phyloP scores from a whole-genome alignment of 1,140 invertebrate species.

The Hylyphantes graminicola region DNA sequence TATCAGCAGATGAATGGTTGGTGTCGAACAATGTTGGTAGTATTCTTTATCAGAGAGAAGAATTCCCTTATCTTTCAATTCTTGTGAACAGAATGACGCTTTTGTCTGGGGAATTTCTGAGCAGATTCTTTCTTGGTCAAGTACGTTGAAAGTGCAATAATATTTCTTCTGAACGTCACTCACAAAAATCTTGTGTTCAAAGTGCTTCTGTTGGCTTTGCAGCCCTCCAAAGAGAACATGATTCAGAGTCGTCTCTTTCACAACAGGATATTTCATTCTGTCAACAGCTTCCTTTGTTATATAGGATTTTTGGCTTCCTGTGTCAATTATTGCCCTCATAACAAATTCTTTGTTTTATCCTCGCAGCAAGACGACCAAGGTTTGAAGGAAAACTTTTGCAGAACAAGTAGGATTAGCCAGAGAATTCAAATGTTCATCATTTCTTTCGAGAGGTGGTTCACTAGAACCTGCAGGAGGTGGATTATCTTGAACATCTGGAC shows the following conservation, averaged over 20 bases:
- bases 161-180: neutral
- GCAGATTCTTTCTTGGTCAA: constrained; percentile 27
- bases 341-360: neutral
- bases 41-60: neutral
- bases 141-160: constrained; percentile 8
- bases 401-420: neutral
- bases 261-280: neutral
- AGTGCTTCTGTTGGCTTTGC: neutral
- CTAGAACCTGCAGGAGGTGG: neutral
- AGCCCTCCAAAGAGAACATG: constrained; percentile 1
- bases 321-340: constrained; percentile 4
- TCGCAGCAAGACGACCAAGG: neutral
- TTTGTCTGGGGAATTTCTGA: neutral
- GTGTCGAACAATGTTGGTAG: neutral
- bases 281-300: too few species aligned
- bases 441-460: neutral
- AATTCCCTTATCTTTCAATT: constrained; percentile 20
- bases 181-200: neutral
- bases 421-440: neutral
- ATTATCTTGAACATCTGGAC: neutral
- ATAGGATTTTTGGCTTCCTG: neutral
- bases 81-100: neutral
- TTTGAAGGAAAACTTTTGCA: constrained; percentile 1
- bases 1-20: constrained; percentile 5
- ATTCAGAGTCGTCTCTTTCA: neutral